phyloP scores from a whole-genome alignment of 2,888 invertebrate species.

The Metellina segmentata region DNA sequence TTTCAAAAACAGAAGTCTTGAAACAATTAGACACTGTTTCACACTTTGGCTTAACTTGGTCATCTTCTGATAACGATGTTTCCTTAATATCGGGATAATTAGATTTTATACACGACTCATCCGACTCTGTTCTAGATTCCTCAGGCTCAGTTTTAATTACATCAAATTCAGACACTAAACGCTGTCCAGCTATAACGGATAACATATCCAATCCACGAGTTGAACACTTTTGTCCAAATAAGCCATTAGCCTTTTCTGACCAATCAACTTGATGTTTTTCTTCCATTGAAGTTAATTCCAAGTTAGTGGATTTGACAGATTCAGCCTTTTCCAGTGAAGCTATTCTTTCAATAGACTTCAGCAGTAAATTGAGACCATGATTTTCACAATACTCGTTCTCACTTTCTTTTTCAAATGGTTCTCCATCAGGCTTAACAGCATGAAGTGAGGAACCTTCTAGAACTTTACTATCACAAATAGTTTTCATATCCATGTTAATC shows the following conservation, averaged over 20 bases:
- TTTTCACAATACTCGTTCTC: conserved; percentile 40
- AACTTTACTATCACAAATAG: neutral
- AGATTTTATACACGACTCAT: conserved; percentile 28
- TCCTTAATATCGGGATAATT: conserved; percentile 68
- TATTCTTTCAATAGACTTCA: conserved; percentile 66
- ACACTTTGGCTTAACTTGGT: conserved; percentile 27
- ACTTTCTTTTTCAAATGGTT: neutral
- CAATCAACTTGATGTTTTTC: neutral
- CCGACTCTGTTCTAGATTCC: neutral
- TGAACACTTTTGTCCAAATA: neutral
- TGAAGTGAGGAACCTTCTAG: neutral
- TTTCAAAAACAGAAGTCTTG: conserved; percentile 60
- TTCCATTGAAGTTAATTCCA: neutral
- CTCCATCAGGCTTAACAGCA: neutral
- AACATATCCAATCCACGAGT: conserved; percentile 53
- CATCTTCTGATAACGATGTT: conserved; percentile 27
- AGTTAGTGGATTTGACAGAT: neutral
- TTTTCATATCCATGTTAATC: neutral
- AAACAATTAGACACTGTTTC: conserved; percentile 21
- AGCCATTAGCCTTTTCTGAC: neutral
- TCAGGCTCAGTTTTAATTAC: conserved; percentile 12
- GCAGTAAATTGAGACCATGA: conserved; percentile 59
- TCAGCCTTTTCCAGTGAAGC: conserved; percentile 37
- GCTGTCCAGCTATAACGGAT: conserved; percentile 64
- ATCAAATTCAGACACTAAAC: conserved; percentile 71